A percentile compares a stretch with the other conserved stretches of the same genome.
These are phyloP conservation scores for Amazona vittata DNA, from an alignment of 2,113 vertebrate genomes.

Conservation along the genomic window DNA sequence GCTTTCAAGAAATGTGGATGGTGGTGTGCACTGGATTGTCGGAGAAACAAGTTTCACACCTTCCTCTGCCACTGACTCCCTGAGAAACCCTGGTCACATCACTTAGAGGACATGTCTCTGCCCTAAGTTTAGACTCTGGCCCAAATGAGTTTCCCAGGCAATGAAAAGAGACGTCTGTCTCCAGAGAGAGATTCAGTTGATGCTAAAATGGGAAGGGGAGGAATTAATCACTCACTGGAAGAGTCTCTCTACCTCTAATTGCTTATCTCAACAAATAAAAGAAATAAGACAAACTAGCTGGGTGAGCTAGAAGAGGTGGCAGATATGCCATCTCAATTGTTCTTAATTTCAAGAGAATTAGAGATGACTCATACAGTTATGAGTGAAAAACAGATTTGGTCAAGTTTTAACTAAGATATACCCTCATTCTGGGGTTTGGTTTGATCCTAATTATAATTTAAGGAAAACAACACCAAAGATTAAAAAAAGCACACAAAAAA, in stretches of 20 bases:
- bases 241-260: not conserved
- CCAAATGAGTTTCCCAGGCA: not conserved
- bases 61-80: not conserved
- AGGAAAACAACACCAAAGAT: not conserved
- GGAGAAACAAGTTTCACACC: not conserved
- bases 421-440: not conserved
- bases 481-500: not conserved
- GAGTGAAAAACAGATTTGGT: not conserved
- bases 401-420: not conserved
- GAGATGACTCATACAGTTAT: not conserved
- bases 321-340: not conserved
- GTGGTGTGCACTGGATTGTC: not conserved
- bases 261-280: not conserved
- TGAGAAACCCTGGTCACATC: not conserved
- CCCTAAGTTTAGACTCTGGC: not conserved
- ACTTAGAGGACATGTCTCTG: not conserved
- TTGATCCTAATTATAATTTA: not conserved
- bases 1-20: not conserved
- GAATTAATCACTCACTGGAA: not conserved
- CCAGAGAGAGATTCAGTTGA: not conserved
- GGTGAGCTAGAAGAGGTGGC: not conserved
- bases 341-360: not conserved
- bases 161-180: not conserved
- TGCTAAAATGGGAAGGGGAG: not conserved
- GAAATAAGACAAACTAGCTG: not conserved